Evolutionary conservation across 2,888 invertebrate species (phyloP).

Genomic region (Andrena hattorfiana): DNA sequence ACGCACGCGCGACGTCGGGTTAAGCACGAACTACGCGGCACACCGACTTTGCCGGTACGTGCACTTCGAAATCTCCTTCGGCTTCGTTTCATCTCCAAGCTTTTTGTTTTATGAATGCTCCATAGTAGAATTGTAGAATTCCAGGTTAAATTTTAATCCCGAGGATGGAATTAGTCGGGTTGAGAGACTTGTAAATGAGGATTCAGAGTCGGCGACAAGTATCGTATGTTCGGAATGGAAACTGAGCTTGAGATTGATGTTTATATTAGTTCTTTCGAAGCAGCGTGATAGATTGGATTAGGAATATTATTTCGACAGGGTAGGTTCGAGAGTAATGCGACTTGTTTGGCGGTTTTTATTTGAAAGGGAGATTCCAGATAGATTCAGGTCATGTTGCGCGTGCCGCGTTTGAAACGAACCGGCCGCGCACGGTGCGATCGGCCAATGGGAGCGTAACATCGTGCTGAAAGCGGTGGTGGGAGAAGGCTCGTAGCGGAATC

Average conservation of each 20-base stretch:
- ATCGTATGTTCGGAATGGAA: no score
- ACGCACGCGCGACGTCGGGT: conserved; percentile 36
- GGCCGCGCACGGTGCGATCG: conserved; percentile 7
- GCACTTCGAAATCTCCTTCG: neutral
- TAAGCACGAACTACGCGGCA: conserved; percentile 41
- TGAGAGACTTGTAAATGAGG: no score
- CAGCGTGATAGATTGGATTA: no score
- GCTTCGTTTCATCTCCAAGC: neutral
- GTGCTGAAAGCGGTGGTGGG: conserved; percentile 26
- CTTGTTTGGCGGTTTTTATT: neutral
- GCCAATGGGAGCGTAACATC: conserved; percentile 20
- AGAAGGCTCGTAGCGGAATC: conserved; percentile 21
- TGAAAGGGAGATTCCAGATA: neutral
- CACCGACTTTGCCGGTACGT: neutral
- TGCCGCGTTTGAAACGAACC: conserved; percentile 24
- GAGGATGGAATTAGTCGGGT: no score
- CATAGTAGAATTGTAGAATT: no score
- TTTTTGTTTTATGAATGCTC: neutral
- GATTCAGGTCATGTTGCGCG: neutral
- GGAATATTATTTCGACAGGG: no score
- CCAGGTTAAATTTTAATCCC: no score
- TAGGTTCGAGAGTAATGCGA: neutral
- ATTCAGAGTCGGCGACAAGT: no score
- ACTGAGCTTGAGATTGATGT: no score
- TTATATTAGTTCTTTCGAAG: no score